Evolutionary conservation across 2,113 vertebrate genomes (phyloP), one percentile per base, ranked within the genome.

Genomic region (Hystrix brachyura): DNA sequence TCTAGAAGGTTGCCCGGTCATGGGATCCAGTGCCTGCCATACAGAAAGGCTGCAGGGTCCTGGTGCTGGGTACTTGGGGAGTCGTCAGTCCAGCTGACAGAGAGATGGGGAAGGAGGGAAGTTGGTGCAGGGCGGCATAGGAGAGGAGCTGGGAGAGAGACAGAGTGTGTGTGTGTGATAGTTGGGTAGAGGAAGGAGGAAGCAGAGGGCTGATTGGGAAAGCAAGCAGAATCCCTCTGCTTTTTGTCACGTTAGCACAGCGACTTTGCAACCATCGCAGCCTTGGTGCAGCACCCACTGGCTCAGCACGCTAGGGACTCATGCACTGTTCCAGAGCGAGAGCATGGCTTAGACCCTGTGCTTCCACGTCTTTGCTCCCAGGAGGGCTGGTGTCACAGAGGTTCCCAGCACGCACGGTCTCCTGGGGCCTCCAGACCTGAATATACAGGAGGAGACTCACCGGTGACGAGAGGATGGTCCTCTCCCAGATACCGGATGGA

Each of bases 31-130:
- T 62, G 64, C 78, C 83, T 67, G 46, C 46, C 86, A 92, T 64
- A 32, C 14, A 72, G 46, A 74, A 67, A 64, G 46, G 90, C 78
- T 64, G 90, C 95, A 80, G 95, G 96, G 59, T 91, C 59, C 83
- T 82, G 91, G 94, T 51, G 83, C 82, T 72, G 18, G 51, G 87
- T 60, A 80, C 27, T 0, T 1, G 21, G 19, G 78, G 55, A 15
- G 90, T 1, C 51, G 93, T 97, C 97, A 97, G 96, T 83, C 96
- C 96, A 34, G 96, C 96, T 97, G 97, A 98, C 91, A 9, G 0
- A 7, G 32, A 59, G 32, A 59, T 27, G 64, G 84, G 25, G 0
- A 17, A 38, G 57, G 29, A 43, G 57, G 62, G 60, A 65, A 6
- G 13, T 9, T 7, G 55, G 79, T 79, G n/a, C 38, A 7, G 74